Conservation (phyloP, 2,888 invertebrate genomes). For the Escarpia spicata region DNA sequence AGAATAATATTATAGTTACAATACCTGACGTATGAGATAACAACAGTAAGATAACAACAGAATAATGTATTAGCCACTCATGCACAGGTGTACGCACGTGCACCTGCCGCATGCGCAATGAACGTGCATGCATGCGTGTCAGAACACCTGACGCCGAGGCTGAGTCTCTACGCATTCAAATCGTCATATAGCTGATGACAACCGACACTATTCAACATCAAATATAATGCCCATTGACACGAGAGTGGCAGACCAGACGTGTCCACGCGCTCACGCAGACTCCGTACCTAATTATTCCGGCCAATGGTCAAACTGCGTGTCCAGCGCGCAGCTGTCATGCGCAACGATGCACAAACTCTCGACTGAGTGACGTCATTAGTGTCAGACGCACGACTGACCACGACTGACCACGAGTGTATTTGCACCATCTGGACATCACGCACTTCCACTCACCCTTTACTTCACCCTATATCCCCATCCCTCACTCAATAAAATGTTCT, state of each 20-base stretch:
- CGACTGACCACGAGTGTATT: constrained; percentile 23
- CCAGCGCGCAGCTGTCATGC: constrained; percentile 26
- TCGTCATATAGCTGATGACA: constrained; percentile 14
- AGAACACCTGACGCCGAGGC: background rate
- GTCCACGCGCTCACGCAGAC: constrained; percentile 19
- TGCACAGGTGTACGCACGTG: too few relatives aligned
- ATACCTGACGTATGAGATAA: background rate
- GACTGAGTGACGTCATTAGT: constrained; percentile 26
- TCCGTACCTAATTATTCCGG: constrained; percentile 23
- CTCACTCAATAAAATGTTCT: background rate
- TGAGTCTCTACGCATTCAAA: constrained; percentile 5
- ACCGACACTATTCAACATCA: constrained; percentile 25
- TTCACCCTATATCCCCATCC: background rate
- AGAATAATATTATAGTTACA: constrained; percentile 20
- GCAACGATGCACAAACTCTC: constrained; percentile 24
- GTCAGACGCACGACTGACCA: constrained; percentile 23
- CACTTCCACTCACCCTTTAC: background rate
- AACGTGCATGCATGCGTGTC: background rate
- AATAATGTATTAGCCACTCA: too few relatives aligned
- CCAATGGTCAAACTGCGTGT: constrained; percentile 19
- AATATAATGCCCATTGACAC: constrained; percentile 24
- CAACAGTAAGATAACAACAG: background rate
- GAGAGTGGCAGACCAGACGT: constrained; percentile 19
- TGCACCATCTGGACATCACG: constrained; percentile 25
- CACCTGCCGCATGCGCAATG: too few relatives aligned